A percentile compares a stretch with the other conserved stretches of the same genome.
Evolutionary conservation across 2,797 vertebrate species (phyloP).

Genomic region (Rachycentron canadum): DNA sequence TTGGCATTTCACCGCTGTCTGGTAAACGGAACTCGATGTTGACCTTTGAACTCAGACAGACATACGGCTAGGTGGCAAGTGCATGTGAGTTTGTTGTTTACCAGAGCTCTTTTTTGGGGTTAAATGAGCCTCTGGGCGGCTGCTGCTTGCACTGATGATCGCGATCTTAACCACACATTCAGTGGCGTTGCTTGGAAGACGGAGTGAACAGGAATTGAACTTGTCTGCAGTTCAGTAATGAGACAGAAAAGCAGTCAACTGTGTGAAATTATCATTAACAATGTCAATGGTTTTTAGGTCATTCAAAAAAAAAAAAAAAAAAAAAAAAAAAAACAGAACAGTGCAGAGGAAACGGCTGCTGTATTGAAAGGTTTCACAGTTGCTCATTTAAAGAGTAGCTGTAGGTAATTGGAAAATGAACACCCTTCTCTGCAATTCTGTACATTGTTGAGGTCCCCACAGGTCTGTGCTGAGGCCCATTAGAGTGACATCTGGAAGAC

Average conservation of each 20-base stretch:
- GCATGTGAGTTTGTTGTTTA: slow-evolving; percentile 8
- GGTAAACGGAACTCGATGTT: slow-evolving; percentile 69
- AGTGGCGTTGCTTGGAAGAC: background rate
- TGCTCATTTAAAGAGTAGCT: slow-evolving; percentile 48
- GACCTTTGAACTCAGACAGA: slow-evolving; percentile 66
- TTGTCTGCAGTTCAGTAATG: slow-evolving; percentile 12
- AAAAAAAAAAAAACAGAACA: background rate
- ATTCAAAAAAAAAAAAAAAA: background rate
- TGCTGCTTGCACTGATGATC: slow-evolving; percentile 9
- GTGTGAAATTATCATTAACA: slow-evolving; percentile 19
- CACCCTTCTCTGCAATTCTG: slow-evolving; percentile 43
- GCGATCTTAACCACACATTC: background rate
- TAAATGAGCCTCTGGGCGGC: slow-evolving; percentile 6
- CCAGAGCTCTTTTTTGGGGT: slow-evolving; percentile 12
- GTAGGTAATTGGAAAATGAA: slow-evolving; percentile 69
- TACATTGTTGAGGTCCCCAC: slow-evolving; percentile 50
- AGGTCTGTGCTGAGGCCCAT: slow-evolving; percentile 63
- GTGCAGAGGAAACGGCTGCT: slow-evolving; percentile 12
- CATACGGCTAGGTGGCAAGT: slow-evolving; percentile 34
- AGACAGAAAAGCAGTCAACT: slow-evolving; percentile 8
- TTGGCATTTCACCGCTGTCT: slow-evolving; percentile 61
- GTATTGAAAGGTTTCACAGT: slow-evolving; percentile 40
- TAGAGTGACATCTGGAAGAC: slow-evolving; percentile 77
- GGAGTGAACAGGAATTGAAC: slow-evolving; percentile 22
- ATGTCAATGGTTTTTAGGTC: slow-evolving; percentile 34